Base-by-base conservation (phyloP, 2,113 vertebrate genomes). In the Rhodinocichla rosea region DNA sequence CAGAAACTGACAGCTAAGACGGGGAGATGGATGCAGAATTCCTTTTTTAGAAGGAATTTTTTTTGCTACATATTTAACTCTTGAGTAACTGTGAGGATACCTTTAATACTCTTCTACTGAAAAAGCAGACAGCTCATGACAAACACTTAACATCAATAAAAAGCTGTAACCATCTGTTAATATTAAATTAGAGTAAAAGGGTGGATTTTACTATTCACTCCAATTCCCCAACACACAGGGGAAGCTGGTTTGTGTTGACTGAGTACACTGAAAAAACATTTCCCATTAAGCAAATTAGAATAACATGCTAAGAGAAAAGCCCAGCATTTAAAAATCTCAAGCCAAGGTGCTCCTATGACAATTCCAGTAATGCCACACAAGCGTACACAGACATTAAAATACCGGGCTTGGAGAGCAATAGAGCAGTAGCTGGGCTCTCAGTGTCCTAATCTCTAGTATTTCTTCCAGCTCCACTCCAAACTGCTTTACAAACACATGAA, bases 351-450 rank as follows among this genome's bases (percentile, higher is more conserved):
- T 68, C 27, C 33, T 39, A 0, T 13, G 16, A 52, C 10, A 44
- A 45, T 30, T 49, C 42, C 55, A 65, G 35, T 15, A 53, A 1
- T 30, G 33, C 47, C 3, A 1, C 30, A 13, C 1, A 27, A 74
- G 13, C 0, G 1, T 24, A 45, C 0, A 1, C 0, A 62, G 32
- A 39, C n/a, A 55, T 10, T 81, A 40, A 45, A 79, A 33, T 2
- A 49, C 13, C 26, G 27, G 10, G 14, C 28, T 30, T 16, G 3
- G 13, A 37, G 11, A 81, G 26, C 19, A 55, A n/a, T 5, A 9
- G 5, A 56, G 22, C 26, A 81, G 35, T 22, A 91, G 22, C 26
- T 10, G 30, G 6, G 26, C 11, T 83, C 20, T 63, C 17, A 2
- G 27, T 3, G 4, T 13, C 30, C 60, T 24, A 1, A 1, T 12